phyloP scores from a whole-genome alignment of 2,888 invertebrate genomes.

The Mythimna albipuncta region DNA sequence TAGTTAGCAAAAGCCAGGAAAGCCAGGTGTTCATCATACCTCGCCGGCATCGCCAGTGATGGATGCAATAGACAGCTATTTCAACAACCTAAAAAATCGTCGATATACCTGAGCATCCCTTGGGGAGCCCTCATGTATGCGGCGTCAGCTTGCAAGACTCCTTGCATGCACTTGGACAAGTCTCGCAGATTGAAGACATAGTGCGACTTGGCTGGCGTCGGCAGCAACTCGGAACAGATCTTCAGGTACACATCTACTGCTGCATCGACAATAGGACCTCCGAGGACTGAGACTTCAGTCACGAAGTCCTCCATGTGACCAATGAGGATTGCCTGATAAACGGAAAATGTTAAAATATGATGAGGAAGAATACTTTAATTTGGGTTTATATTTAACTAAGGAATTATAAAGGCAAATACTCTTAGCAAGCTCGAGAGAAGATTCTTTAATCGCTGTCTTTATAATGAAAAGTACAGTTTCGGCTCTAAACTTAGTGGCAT shows the following conservation, averaged over 20 bases:
- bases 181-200: conserved; percentile 98
- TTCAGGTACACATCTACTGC: conserved; percentile 96
- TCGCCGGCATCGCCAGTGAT: background rate
- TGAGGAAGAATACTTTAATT: background rate
- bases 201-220: conserved; percentile 97
- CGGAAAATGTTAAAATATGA: background rate
- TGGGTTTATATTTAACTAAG: no score
- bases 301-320: conserved; percentile 96
- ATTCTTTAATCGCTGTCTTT: background rate
- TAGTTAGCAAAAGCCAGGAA: background rate
- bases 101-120: conserved; percentile 91
- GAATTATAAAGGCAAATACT: no score
- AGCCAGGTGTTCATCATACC: no score
- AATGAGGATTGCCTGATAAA: conserved; percentile 91
- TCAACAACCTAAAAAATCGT: background rate
- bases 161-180: conserved; percentile 97
- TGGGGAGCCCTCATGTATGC: conserved; percentile 92
- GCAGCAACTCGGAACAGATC: conserved; percentile 95
- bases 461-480: background rate
- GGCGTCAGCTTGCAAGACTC: conserved; percentile 95
- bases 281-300: conserved; percentile 92
- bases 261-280: conserved; percentile 94
- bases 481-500: background rate
- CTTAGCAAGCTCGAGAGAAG: background rate
- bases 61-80: background rate